Evolutionary conservation across 2,797 vertebrate species (phyloP), one percentile per base, ranked within the genome.

Genomic region (Clamator glandarius): DNA sequence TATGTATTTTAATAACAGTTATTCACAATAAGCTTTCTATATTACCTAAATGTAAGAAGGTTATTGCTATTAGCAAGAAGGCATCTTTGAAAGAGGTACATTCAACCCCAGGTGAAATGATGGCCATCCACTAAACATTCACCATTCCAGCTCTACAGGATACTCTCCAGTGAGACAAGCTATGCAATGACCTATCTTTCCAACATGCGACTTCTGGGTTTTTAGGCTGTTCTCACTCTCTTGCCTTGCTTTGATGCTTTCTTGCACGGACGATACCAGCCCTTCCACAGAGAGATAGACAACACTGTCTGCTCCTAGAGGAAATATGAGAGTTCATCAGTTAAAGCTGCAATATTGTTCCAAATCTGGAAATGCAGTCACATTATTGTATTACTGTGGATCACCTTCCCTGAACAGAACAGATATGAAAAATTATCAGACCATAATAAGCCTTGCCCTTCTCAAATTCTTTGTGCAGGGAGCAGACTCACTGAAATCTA

Each of bases 111-210:
- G 61, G 59, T 36, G 75, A 74, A 63, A 67, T 39, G 62, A 57
- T 51, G 67, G 55, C 55, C 85, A 54, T 63, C 77, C 44, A 31
- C 44, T 26, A 11, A 39, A 74, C 59, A 62, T 92, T 98, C 98
- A 99, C 99, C 99, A 99, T 52, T 99, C 99, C 31, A 99, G 96
- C 89, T 99, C 98, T 28, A 99, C 98, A 0, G 99, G 99, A 66
- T 99, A 99, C 84, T 99, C 98, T 89, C 99, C 99, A 6, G 99
- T 99, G 74, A 99, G 98, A 83, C 99, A 99, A 1, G 99, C 99
- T 7, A 98, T 99, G 97, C 99, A 99, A 81, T 99, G 99, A 39
- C 99, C 98, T 4, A 97, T 95, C 94, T 97, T 98, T 52, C 85
- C 94, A 28, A 54, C n/a, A 8, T 87, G n/a, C 4, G 95, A 96